These are phyloP conservation scores for Acanthochromis polyacanthus DNA, from an alignment of 2,113 vertebrate genomes.

Conservation along the genomic window DNA sequence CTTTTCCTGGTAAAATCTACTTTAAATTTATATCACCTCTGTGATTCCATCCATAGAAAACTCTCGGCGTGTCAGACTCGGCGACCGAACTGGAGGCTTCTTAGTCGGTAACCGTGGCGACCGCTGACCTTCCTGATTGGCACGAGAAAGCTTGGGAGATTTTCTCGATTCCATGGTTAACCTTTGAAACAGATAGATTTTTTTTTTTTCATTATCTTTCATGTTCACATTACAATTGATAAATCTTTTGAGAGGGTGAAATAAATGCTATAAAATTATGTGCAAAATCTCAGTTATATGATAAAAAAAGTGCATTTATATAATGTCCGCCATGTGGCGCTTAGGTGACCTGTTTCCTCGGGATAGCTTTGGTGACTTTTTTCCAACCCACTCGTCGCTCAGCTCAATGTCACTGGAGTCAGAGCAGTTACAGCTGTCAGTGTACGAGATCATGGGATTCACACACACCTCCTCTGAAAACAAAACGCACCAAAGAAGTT, in stretches of 20 bases:
- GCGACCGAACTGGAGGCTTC: conserved; percentile 93
- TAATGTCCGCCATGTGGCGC: conserved; percentile 81
- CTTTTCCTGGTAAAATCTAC: too few relatives aligned
- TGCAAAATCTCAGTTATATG: not conserved
- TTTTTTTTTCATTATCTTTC: not conserved
- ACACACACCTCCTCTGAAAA: conserved; percentile 94
- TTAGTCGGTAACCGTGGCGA: conserved; percentile 94
- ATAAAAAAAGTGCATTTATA: not conserved
- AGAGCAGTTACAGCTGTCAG: conserved; percentile 99
- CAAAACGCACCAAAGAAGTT: conserved; percentile 8
- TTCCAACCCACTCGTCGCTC: conserved; percentile 98
- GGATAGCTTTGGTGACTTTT: conserved; percentile 96
- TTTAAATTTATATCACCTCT: conserved; percentile 81
- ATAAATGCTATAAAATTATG: not conserved
- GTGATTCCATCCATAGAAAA: conserved; percentile 96
- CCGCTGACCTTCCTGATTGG: conserved; percentile 92
- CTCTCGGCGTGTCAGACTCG: conserved; percentile 93
- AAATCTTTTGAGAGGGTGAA: not conserved
- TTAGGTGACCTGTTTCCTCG: conserved; percentile 93
- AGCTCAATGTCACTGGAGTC: conserved; percentile 98
- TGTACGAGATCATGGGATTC: conserved; percentile 93
- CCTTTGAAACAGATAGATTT: conserved; percentile 76
- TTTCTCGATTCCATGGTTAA: conserved; percentile 97
- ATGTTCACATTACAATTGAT: too few relatives aligned
- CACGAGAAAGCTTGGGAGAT: conserved; percentile 94